Evolutionary conservation across 2,888 invertebrate genomes (phyloP).

Genomic region (Aquatica leii): DNA sequence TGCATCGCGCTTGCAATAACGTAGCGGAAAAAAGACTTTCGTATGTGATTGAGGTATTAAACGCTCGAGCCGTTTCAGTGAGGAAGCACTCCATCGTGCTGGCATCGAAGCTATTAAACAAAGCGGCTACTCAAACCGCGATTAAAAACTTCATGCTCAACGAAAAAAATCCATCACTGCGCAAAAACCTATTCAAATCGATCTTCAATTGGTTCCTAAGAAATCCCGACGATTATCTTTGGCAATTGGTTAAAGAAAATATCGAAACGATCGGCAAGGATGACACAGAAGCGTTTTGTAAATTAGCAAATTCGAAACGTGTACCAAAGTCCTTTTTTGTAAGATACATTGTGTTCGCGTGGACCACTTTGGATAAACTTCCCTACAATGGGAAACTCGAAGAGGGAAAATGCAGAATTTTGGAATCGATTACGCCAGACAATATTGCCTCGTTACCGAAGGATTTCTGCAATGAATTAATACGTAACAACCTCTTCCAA

Average conservation of each 20-base stretch:
- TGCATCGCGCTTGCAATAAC: slow-evolving; percentile 13
- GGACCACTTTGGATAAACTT: not conserved
- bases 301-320: slow-evolving; percentile 3
- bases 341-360: slow-evolving; percentile 5
- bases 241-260: slow-evolving; percentile 17
- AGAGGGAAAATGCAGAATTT: slow-evolving; percentile 6
- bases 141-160: slow-evolving; percentile 2
- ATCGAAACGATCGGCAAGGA: slow-evolving; percentile 5
- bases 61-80: slow-evolving; percentile 20
- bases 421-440: not conserved
- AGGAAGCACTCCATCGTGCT: slow-evolving; percentile 29
- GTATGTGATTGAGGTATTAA: slow-evolving; percentile 7
- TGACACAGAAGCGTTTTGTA: slow-evolving; percentile 19
- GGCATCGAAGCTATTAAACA: slow-evolving; percentile 9
- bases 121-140: not conserved
- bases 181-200: slow-evolving; percentile 13
- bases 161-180: slow-evolving; percentile 22
- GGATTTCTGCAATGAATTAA: slow-evolving; percentile 10
- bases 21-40: slow-evolving; percentile 19
- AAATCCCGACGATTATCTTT: slow-evolving; percentile 21
- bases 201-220: slow-evolving; percentile 20
- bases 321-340: slow-evolving; percentile 6
- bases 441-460: not conserved
- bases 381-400: not conserved
- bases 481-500: slow-evolving; percentile 12